phyloP scores from a whole-genome alignment of 64 coral and sea anemone genomes.

The Platygyra sinensis region DNA sequence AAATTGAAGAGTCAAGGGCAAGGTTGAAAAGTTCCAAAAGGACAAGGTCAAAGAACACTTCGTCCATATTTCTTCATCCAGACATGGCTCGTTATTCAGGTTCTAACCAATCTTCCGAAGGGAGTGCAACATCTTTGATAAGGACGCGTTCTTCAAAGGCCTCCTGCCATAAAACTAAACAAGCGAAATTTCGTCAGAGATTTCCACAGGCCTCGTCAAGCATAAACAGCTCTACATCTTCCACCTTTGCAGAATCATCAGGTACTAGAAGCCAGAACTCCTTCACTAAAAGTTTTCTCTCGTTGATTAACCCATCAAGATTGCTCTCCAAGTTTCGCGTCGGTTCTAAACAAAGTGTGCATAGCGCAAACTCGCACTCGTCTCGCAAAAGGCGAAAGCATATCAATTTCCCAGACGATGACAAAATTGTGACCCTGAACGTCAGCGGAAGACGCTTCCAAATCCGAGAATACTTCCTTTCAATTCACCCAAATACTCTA shows the following conservation, averaged over 20 bases:
- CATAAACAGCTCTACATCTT: slow-evolving; percentile 3
- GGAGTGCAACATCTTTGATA: neutral
- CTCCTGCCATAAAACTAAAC: neutral
- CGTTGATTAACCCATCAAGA: slow-evolving; percentile 42
- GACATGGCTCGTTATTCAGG: neutral
- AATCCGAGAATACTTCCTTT: slow-evolving; percentile 55
- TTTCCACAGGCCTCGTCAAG: neutral
- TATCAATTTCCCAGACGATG: slow-evolving; percentile 58
- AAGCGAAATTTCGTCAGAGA: neutral
- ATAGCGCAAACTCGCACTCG: neutral
- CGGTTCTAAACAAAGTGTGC: neutral
- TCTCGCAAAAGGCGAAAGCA: slow-evolving; percentile 23
- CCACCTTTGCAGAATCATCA: neutral
- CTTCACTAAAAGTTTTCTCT: slow-evolving; percentile 27
- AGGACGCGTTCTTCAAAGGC: neutral
- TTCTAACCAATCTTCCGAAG: neutral
- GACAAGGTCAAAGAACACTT: neutral
- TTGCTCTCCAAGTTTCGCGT: slow-evolving; percentile 16
- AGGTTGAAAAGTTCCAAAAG: neutral
- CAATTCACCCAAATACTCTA: slow-evolving; percentile 48
- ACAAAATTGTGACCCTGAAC: slow-evolving; percentile 45
- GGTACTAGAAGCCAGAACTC: neutral
- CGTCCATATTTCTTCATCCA: slow-evolving; percentile 20
- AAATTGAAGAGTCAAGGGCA: neutral
- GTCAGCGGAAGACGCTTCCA: slow-evolving; percentile 61